A percentile compares a stretch with the other conserved stretches of the same genome.
These are phyloP conservation scores for Pseudorasbora parva DNA, from an alignment of 2,113 vertebrate species.

Conservation along the genomic window DNA sequence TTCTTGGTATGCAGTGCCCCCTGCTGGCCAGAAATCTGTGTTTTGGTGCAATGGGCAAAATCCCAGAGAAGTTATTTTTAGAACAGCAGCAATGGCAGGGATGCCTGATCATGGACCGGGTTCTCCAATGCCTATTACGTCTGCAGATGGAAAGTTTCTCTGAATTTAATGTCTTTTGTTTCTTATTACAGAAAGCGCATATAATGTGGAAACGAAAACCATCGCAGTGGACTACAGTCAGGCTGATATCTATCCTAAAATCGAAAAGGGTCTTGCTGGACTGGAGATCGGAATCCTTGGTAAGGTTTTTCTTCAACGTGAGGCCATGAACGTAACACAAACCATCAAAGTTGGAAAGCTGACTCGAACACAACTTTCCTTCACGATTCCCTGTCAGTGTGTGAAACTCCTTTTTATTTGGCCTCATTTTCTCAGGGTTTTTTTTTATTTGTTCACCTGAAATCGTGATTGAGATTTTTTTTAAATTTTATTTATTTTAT, in stretches of 20 bases:
- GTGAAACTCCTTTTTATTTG: not conserved
- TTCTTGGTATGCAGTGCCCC: conserved; percentile 68
- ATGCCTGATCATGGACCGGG: conserved; percentile 22
- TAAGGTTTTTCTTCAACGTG: conserved; percentile 60
- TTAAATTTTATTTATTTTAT: no score
- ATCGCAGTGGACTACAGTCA: conserved; percentile 88
- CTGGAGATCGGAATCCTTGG: conserved; percentile 91
- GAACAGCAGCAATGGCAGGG: conserved; percentile 33
- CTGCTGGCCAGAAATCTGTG: conserved; percentile 54
- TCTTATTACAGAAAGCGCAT: conserved; percentile 78
- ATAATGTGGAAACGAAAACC: conserved; percentile 86
- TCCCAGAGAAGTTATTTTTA: conserved; percentile 46
- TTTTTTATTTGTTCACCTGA: not conserved
- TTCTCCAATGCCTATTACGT: not conserved
- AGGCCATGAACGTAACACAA: not conserved
- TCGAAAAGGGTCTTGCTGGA: conserved; percentile 79
- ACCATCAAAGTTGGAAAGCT: not conserved
- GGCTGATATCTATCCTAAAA: conserved; percentile 83
- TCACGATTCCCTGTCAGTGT: not conserved
- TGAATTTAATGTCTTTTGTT: not conserved
- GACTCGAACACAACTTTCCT: not conserved
- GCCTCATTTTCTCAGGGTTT: not conserved
- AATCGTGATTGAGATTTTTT: not conserved
- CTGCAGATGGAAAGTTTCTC: not conserved
- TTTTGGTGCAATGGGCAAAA: conserved; percentile 12